These are phyloP conservation scores for Frankliniella intonsa DNA, from an alignment of 2,888 invertebrate genomes.

Conservation along the genomic window DNA sequence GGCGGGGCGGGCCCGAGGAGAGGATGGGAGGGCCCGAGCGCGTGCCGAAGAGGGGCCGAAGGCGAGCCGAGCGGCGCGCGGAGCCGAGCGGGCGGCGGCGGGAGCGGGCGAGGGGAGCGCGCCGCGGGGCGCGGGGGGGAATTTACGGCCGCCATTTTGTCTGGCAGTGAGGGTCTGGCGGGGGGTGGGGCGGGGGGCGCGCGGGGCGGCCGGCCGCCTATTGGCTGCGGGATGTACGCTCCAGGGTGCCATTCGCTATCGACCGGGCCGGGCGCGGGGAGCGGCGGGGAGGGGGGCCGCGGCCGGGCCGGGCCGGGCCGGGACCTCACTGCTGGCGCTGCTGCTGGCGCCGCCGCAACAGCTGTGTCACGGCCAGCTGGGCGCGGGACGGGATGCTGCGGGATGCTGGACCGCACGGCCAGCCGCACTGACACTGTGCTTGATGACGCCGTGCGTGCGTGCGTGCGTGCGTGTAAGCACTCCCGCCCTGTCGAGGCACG, in stretches of 20 bases:
- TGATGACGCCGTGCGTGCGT: no score
- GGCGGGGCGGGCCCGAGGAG: no score
- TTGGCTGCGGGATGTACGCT: slow-evolving; percentile 24
- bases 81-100: neutral
- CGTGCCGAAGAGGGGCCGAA: neutral
- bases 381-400: no score
- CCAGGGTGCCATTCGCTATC: slow-evolving; percentile 19
- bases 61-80: neutral
- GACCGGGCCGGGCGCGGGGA: neutral
- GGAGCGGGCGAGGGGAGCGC: neutral
- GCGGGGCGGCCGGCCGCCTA: neutral
- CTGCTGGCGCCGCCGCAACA: no score
- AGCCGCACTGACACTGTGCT: no score
- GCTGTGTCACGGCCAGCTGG: no score
- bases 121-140: neutral
- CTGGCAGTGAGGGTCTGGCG: neutral
- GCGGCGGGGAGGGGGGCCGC: neutral
- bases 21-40: neutral
- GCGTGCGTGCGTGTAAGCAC: no score
- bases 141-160: slow-evolving; percentile 24
- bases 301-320: neutral
- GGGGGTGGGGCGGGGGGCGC: neutral
- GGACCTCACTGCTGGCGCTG: no score
- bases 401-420: no score
- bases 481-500: no score